A percentile compares a stretch with the other conserved stretches of the same genome.
phyloP scores from a whole-genome alignment of 1,140 invertebrate species.

The Ganaspis sp. region DNA sequence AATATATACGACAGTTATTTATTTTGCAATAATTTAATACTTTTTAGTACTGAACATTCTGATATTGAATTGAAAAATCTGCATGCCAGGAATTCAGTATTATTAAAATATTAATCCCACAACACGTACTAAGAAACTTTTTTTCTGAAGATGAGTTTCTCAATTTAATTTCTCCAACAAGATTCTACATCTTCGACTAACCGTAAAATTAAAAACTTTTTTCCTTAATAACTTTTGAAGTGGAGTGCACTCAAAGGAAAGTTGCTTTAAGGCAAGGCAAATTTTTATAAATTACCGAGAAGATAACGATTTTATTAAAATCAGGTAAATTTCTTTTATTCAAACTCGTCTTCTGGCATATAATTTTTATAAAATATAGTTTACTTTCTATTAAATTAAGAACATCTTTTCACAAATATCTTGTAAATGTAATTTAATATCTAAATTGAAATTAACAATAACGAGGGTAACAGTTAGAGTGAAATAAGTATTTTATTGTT shows the following conservation, averaged over 20 bases:
- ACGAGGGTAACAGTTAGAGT: no score
- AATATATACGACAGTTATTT: no score
- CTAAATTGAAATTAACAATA: no score
- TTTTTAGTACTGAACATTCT: background rate
- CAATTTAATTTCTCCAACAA: background rate
- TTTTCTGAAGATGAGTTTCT: background rate
- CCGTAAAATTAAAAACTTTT: constrained; percentile 3
- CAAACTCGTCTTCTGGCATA: no score
- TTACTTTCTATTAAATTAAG: no score
- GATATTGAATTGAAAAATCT: background rate
- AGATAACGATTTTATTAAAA: background rate
- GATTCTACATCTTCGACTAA: constrained; percentile 4
- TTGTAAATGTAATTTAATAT: no score
- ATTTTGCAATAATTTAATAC: no score
- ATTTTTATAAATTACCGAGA: background rate
- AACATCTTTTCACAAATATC: no score
- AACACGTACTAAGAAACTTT: background rate
- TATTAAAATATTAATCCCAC: background rate
- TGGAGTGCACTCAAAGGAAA: background rate
- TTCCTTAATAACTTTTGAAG: constrained; percentile 12
- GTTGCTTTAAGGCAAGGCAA: background rate
- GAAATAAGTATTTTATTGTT: no score
- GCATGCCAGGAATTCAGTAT: background rate
- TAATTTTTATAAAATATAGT: no score
- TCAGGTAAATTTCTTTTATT: background rate